Evolutionary conservation across 2,797 vertebrate species (phyloP).

Genomic region (Eidolon dupreanum): DNA sequence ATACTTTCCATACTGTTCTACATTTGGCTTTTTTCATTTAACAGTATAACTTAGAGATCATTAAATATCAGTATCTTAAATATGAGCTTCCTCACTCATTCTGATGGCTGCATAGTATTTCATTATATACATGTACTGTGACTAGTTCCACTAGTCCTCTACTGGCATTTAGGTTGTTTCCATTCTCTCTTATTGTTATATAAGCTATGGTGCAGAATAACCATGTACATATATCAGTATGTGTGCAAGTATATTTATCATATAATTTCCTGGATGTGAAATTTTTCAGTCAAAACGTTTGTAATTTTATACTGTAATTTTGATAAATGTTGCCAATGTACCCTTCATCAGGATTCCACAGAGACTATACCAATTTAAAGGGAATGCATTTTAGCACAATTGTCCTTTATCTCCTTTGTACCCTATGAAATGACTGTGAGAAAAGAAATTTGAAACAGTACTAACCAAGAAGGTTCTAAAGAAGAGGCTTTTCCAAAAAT

Average conservation of each 20-base stretch:
- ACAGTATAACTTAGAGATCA: neutral
- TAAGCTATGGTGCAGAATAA: neutral
- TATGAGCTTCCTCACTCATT: neutral
- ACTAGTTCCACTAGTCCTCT: neutral
- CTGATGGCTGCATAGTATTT: neutral
- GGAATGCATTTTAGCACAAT: neutral
- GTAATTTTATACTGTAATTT: neutral
- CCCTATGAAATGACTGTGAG: neutral
- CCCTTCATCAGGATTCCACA: neutral
- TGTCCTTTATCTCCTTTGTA: neutral
- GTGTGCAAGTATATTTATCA: neutral
- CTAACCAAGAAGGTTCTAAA: neutral
- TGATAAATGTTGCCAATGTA: neutral
- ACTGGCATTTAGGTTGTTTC: neutral
- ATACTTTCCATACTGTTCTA: neutral
- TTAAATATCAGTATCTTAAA: neutral
- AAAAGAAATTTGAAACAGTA: neutral
- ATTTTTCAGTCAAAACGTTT: neutral
- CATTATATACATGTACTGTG: neutral
- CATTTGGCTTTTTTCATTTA: neutral
- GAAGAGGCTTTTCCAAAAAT: constrained; percentile 8
- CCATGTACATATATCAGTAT: neutral
- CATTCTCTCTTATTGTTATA: neutral
- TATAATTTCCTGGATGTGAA: neutral
- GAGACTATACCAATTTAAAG: neutral